Evolutionary conservation across 92 coral and sea anemone genomes (phyloP).

Genomic region (Phenganax subtilis): DNA sequence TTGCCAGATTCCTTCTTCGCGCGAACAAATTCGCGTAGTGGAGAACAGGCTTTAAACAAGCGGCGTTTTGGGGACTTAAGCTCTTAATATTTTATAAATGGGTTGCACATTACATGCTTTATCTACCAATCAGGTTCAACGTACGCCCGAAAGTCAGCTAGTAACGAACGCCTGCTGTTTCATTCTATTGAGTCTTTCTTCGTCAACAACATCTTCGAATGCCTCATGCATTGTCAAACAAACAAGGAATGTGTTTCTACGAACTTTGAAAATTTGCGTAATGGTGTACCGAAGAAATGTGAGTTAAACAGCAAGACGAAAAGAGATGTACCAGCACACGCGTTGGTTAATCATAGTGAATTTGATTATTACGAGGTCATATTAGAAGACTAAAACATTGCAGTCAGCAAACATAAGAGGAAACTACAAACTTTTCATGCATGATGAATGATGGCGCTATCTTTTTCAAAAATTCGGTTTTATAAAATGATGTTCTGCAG

Average conservation of each 20-base stretch:
- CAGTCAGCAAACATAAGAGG: too few relatives aligned
- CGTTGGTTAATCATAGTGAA: neutral
- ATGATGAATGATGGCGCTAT: too few relatives aligned
- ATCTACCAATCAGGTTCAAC: conserved; percentile 3
- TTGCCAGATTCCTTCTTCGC: too few relatives aligned
- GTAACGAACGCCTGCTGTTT: conserved; percentile 15
- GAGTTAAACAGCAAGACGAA: conserved; percentile 10
- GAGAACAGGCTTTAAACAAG: too few relatives aligned
- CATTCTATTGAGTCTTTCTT: conserved; percentile 1
- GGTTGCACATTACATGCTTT: too few relatives aligned
- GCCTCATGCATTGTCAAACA: conserved; percentile 10
- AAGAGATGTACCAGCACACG: neutral
- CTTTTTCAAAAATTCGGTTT: too few relatives aligned
- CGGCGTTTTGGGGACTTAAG: too few relatives aligned
- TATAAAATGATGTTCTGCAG: too few relatives aligned
- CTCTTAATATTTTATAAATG: too few relatives aligned
- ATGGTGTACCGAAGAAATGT: neutral
- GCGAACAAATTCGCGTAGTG: too few relatives aligned
- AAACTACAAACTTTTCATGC: too few relatives aligned
- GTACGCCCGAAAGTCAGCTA: neutral
- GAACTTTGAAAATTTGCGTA: neutral
- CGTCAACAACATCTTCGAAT: conserved; percentile 8
- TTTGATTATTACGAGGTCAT: conserved; percentile 15
- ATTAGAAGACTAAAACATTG: too few relatives aligned
- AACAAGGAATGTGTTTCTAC: conserved; percentile 10